Conservation (phyloP, 2,113 vertebrate genomes). For the Nicator chloris region DNA sequence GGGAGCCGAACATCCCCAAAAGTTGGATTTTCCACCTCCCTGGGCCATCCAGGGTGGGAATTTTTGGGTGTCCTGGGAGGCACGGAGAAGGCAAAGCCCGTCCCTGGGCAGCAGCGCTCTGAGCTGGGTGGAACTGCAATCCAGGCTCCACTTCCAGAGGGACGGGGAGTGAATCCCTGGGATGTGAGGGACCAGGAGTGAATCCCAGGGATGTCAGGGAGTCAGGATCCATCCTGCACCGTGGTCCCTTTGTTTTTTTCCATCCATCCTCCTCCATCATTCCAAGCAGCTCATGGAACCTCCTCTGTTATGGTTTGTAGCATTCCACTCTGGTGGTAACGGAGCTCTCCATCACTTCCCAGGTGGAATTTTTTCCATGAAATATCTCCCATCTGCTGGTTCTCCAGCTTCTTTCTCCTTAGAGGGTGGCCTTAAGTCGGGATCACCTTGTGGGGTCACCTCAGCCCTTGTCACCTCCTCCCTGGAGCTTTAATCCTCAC, state of each 20-base stretch:
- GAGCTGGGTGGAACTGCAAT: not conserved
- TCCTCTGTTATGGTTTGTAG: too few species aligned
- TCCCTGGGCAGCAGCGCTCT: not conserved
- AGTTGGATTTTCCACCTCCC: fast-evolving
- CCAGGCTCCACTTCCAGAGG: not conserved
- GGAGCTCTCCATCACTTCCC: not conserved
- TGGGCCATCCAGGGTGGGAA: fast-evolving
- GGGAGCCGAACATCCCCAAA: not conserved
- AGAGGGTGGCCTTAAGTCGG: not conserved
- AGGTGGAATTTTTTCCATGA: not conserved
- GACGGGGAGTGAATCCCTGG: fast-evolving
- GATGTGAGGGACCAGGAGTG: not conserved
- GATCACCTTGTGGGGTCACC: not conserved
- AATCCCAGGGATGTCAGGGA: not conserved
- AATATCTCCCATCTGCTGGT: not conserved
- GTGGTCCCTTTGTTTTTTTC: not conserved
- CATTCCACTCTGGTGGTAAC: fast-evolving
- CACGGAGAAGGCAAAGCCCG: fast-evolving
- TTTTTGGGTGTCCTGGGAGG: not conserved
- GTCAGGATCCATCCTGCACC: not conserved
- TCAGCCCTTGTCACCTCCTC: not conserved
- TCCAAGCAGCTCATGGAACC: not conserved
- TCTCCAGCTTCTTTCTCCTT: not conserved
- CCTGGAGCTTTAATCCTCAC: not conserved
- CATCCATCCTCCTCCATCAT: not conserved